Evolutionary conservation across 35 echinoderm and acorn worm species (phyloP).

Genomic region (Heliocidaris erythrogramma): DNA sequence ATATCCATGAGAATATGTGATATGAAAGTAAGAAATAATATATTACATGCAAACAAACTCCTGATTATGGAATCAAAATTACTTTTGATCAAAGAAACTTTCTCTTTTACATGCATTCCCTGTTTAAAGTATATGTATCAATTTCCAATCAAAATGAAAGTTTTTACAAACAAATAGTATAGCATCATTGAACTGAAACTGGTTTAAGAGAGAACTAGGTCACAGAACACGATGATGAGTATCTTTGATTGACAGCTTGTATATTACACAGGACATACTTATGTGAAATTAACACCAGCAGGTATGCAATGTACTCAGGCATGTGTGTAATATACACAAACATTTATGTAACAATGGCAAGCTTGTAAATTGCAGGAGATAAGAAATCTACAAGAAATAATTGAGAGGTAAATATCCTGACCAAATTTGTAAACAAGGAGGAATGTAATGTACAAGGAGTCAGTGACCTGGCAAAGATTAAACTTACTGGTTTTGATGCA

Average conservation of each 20-base stretch:
- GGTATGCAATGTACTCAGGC: neutral
- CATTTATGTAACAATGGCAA: neutral
- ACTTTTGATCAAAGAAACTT: too few relatives aligned
- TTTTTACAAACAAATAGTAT: too few relatives aligned
- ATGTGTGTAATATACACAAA: neutral
- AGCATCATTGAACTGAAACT: neutral
- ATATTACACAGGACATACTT: neutral
- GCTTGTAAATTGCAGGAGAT: neutral
- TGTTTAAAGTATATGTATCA: too few relatives aligned
- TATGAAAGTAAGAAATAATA: too few relatives aligned
- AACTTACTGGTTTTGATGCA: too few relatives aligned
- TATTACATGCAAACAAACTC: too few relatives aligned
- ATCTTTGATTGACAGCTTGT: neutral
- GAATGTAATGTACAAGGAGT: neutral
- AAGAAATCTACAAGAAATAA: constrained; percentile 7
- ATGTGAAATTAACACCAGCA: neutral
- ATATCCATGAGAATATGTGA: too few relatives aligned
- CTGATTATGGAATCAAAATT: too few relatives aligned
- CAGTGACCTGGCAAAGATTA: neutral
- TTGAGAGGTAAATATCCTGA: neutral
- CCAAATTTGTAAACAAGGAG: neutral
- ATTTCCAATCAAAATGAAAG: too few relatives aligned
- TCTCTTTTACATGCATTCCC: too few relatives aligned
- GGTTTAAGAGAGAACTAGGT: neutral
- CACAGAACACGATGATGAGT: neutral